phyloP scores from a whole-genome alignment of 2,797 vertebrate species.

The Malacoraja senta region DNA sequence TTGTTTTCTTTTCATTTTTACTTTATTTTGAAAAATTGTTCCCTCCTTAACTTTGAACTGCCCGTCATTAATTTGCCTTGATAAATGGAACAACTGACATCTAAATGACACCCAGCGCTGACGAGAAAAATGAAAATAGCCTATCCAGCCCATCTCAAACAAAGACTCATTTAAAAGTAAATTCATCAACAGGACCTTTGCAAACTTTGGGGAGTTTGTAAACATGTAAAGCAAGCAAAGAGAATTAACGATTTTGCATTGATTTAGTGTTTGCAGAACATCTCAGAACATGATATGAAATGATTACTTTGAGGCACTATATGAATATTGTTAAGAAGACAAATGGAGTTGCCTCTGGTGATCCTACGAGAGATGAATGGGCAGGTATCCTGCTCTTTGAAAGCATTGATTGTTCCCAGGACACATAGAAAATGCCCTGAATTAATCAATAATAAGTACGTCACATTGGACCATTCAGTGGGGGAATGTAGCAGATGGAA shows the following conservation, averaged over 20 bases:
- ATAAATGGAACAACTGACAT: neutral
- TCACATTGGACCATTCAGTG: neutral
- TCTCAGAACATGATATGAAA: neutral
- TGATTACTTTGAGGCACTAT: neutral
- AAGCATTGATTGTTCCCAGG: neutral
- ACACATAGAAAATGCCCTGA: neutral
- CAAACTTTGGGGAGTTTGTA: neutral
- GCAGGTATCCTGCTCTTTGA: neutral
- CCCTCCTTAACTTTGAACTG: neutral
- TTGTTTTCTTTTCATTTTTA: neutral
- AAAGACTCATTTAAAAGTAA: neutral
- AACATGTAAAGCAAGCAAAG: too few relatives aligned
- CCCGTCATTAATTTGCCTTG: neutral
- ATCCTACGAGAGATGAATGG: neutral
- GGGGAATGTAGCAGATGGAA: neutral
- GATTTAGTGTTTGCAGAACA: neutral
- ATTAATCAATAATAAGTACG: neutral
- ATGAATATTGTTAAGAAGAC: neutral
- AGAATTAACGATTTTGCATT: neutral
- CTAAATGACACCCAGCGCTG: neutral
- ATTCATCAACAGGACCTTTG: neutral
- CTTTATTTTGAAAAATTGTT: slow-evolving; percentile 1
- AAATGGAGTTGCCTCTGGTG: neutral
- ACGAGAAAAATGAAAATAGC: neutral
- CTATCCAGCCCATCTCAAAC: neutral